These are phyloP conservation scores for Corythaeola cristata DNA, from an alignment of 2,113 vertebrate genomes.

Conservation along the genomic window DNA sequence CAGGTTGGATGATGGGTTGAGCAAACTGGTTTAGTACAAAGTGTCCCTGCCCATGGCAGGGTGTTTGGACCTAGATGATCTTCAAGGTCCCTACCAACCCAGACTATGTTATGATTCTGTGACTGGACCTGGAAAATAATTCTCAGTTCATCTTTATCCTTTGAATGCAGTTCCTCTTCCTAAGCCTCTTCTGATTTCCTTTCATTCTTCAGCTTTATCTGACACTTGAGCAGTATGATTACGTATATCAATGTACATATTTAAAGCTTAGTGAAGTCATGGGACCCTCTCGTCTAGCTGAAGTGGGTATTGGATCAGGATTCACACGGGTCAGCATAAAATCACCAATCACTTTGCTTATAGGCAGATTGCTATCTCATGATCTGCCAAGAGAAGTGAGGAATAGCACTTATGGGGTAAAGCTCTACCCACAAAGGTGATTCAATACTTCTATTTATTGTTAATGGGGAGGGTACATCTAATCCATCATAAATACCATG, in stretches of 20 bases:
- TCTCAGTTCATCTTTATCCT: not conserved
- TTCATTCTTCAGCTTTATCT: not conserved
- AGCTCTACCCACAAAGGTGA: not conserved
- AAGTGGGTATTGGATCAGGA: not conserved
- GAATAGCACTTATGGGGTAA: not conserved
- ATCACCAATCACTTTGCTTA: not conserved
- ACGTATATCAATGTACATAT: not conserved
- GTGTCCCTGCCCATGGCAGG: too few species aligned
- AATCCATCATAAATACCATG: not conserved
- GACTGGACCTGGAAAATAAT: not conserved
- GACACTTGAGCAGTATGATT: not conserved
- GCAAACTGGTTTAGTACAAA: too few species aligned
- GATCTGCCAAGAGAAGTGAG: slow-evolving; percentile 5
- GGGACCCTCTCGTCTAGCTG: not conserved
- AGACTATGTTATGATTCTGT: too few species aligned
- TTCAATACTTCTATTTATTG: not conserved
- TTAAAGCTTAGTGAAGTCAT: not conserved
- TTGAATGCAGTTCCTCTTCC: not conserved
- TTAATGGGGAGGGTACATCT: not conserved
- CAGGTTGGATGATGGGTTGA: too few species aligned
- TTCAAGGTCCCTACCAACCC: too few species aligned
- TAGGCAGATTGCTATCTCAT: not conserved
- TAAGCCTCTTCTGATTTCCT: not conserved
- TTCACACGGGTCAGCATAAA: not conserved
- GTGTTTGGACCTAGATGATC: too few species aligned